Conservation (phyloP, 2,113 vertebrate genomes). For the Alethe castanea region DNA sequence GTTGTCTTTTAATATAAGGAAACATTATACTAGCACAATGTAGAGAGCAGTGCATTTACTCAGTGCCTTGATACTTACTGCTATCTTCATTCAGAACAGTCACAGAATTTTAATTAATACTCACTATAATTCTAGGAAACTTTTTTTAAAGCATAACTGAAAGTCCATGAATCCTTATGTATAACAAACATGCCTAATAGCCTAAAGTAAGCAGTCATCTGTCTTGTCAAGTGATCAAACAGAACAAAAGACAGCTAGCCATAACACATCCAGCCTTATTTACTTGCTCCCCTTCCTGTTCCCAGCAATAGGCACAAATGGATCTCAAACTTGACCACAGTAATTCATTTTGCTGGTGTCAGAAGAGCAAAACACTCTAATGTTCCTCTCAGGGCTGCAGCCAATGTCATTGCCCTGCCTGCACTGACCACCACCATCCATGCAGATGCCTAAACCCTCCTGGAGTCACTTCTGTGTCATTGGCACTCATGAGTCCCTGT, state of each 20-base stretch:
- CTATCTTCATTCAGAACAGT: neutral
- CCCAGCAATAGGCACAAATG: neutral
- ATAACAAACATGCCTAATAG: neutral
- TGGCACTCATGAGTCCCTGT: neutral
- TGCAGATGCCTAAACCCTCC: fast-evolving
- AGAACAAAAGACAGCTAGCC: neutral
- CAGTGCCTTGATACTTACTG: neutral
- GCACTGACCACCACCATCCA: fast-evolving
- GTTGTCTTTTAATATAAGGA: neutral
- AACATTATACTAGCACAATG: neutral
- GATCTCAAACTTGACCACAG: neutral
- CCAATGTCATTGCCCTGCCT: neutral
- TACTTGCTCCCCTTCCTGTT: constrained; percentile 20
- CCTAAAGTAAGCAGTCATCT: neutral
- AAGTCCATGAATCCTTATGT: neutral
- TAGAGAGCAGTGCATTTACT: neutral
- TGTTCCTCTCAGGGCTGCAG: neutral
- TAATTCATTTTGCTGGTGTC: neutral
- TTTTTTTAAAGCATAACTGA: neutral
- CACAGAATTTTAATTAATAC: neutral
- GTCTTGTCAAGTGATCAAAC: constrained; percentile 10
- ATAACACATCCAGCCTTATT: constrained; percentile 19
- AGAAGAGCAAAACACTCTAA: neutral
- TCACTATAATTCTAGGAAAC: neutral
- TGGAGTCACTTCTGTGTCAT: neutral